A percentile compares a stretch with the other conserved stretches of the same genome.
phyloP scores from a whole-genome alignment of 2,113 vertebrate genomes.

The Paralichthys olivaceus region DNA sequence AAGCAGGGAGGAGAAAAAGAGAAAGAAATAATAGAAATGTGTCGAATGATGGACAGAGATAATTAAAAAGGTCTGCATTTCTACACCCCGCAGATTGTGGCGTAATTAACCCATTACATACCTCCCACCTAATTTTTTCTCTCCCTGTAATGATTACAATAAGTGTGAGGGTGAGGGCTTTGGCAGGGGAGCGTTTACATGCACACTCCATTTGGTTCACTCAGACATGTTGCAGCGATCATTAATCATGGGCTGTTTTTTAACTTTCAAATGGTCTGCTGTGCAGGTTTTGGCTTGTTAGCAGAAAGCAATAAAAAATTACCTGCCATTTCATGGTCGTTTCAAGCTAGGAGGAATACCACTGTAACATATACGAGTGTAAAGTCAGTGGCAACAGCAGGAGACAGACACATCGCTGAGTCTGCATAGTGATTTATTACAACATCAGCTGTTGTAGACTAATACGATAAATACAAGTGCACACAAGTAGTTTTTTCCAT shows the following conservation, averaged over 20 bases:
- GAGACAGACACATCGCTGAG: not conserved
- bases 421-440: conserved; percentile 4
- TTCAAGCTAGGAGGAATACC: conserved; percentile 32
- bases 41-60: conserved; percentile 80
- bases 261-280: conserved; percentile 44
- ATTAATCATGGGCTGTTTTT: conserved; percentile 80
- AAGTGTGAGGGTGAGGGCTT: conserved; percentile 78
- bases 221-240: conserved; percentile 75
- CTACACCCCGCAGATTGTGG: conserved; percentile 60
- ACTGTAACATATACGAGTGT: conserved; percentile 1
- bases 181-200: conserved; percentile 74
- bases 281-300: conserved; percentile 60
- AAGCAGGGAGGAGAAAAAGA: conserved; percentile 53
- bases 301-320: conserved; percentile 59
- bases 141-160: conserved; percentile 77
- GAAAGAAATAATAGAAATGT: conserved; percentile 80
- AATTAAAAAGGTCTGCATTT: conserved; percentile 78
- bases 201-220: conserved; percentile 78
- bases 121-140: conserved; percentile 41
- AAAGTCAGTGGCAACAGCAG: conserved; percentile 20
- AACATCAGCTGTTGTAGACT: not conserved
- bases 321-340: conserved; percentile 45
- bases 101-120: conserved; percentile 81
- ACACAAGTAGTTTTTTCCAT: not conserved
- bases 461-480: not conserved